phyloP scores from a whole-genome alignment of 2,888 invertebrate genomes.

The Alentia gelatinosa region DNA sequence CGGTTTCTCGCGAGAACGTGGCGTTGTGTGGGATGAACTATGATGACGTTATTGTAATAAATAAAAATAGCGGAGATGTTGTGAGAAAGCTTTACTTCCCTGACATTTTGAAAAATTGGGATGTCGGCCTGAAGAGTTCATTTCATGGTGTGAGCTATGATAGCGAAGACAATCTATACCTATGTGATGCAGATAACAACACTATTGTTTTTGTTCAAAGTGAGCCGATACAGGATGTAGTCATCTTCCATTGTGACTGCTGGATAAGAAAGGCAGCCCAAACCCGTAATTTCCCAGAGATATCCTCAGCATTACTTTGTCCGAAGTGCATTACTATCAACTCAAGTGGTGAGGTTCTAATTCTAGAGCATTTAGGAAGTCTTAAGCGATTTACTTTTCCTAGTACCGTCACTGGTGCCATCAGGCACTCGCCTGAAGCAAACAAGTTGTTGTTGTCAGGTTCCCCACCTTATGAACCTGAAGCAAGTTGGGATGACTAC shows the following conservation, averaged over 20 bases:
- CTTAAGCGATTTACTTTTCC: background rate
- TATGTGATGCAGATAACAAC: background rate
- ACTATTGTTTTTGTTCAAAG: background rate
- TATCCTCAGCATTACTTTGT: background rate
- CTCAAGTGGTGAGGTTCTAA: background rate
- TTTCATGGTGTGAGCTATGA: background rate
- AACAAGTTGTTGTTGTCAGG: no score
- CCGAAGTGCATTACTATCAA: background rate
- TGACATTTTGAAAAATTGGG: background rate
- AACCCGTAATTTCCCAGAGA: background rate
- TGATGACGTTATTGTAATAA: background rate
- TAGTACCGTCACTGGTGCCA: background rate
- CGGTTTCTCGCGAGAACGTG: background rate
- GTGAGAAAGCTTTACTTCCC: background rate
- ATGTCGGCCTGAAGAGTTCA: background rate
- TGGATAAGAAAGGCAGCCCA: background rate
- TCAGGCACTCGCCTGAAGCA: background rate
- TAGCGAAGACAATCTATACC: background rate
- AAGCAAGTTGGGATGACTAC: no score
- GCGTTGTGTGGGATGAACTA: background rate
- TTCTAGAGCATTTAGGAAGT: background rate
- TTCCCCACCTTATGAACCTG: no score
- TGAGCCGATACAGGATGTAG: background rate
- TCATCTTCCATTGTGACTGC: background rate
- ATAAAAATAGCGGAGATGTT: background rate